Base-by-base conservation (phyloP, 1,140 invertebrate species). In the Pseudobourletiella spinata region DNA sequence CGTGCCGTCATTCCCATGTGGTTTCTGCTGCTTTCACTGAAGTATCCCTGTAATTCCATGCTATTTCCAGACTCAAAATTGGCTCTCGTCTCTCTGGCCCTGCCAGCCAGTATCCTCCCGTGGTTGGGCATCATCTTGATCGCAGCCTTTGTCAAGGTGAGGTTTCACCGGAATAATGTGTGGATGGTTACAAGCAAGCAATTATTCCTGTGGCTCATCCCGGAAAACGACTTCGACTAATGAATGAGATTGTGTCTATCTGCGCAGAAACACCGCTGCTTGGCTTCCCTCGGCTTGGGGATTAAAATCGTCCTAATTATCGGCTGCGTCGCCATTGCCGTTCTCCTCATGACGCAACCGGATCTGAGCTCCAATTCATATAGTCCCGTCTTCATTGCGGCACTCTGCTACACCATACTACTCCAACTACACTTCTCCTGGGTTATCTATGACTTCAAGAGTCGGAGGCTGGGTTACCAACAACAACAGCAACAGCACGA, bases 351-450 rank as follows among this genome's bases (percentile, higher is more conserved):
- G 25, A 54, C 20, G 6, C 24, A 26, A 15, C 20, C 6, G 25
- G 11, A 11, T 28, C 11, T 25, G 3, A 11, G 22, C 4, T 4
- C 8, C 24, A 6, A 26, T 20, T 26, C 20, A 25, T 54, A 6
- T 22, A 28, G 11, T 16, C 50, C 50, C 4, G 25, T 54, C 8
- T 11, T 54, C 6, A 54, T 26, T 8, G 50, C 50, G 8, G 50
- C 14, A 25, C 24, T 28, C 14, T 8, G 6, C 25, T 54, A 54
- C 25, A 30, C 28, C 6, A 54, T 54, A 11, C 14, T 54, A 3
- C 3, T 54, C 6, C 50, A 54, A 18, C 25, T 54, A 8, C 50
- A 54, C 28, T 54, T 54, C 22, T 54, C 50, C 50, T 54, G 50
- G 20, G 50, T 54, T 14, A 18, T 54, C 11, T 28, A 54, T 30